Evolutionary conservation across 2,888 invertebrate genomes (phyloP).

Genomic region (Theodoxus fluviatilis): DNA sequence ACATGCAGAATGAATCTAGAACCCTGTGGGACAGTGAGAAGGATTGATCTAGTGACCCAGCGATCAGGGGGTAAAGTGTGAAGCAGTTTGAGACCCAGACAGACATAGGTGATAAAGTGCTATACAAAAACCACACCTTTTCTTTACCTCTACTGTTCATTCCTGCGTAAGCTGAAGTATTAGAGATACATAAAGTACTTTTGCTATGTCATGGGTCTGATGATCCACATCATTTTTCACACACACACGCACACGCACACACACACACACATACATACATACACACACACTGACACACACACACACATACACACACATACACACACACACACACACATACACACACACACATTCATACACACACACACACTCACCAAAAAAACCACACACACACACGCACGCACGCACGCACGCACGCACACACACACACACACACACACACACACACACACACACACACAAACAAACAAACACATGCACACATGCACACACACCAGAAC

Average conservation of each 20-base stretch:
- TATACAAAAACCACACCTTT: too few relatives aligned
- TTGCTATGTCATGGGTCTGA: too few relatives aligned
- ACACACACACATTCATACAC: slow-evolving; percentile 13
- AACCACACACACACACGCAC: slow-evolving; percentile 7
- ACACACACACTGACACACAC: background rate
- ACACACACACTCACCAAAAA: slow-evolving; percentile 1
- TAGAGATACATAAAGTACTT: too few relatives aligned
- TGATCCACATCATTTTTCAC: too few relatives aligned
- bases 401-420: background rate
- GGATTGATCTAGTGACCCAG: too few relatives aligned
- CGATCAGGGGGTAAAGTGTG: too few relatives aligned
- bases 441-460: slow-evolving; percentile 11
- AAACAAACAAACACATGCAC: background rate
- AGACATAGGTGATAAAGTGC: too few relatives aligned
- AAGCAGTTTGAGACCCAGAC: too few relatives aligned
- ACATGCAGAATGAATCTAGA: too few relatives aligned
- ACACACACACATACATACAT: background rate
- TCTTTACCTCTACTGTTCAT: too few relatives aligned
- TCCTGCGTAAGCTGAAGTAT: too few relatives aligned
- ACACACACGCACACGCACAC: background rate
- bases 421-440: slow-evolving; percentile 20
- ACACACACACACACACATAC: slow-evolving; percentile 6
- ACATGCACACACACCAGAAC: slow-evolving; percentile 1
- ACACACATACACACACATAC: background rate
- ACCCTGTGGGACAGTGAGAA: too few relatives aligned